Evolutionary conservation across 2,888 invertebrate genomes (phyloP), one percentile per base, ranked within the genome.

Genomic region (Horisme vitalbata): DNA sequence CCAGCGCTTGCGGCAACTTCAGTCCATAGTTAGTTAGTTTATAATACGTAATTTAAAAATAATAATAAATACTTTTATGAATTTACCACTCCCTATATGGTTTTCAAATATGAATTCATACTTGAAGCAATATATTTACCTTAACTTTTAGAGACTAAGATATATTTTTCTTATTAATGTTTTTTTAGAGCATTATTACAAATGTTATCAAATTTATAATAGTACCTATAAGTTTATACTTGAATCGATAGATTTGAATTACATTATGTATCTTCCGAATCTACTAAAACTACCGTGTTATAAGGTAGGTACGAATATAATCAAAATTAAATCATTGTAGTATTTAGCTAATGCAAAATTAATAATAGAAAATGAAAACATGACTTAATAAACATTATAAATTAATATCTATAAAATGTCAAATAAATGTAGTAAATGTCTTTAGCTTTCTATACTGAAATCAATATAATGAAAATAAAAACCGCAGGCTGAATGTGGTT

Each of bases 341-440:
- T 23, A 23, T 8, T 23, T n/a, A 33, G 20, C 6, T 33, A 38
- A 46, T 36, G 30, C 27, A 41, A 46, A 43, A 39, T 2, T 48
- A 41, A 18, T 27, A 32, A 33, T 32, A 43, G 23, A 32, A 49
- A 50, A 43, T 27, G 37, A 45, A 52, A 45, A 51, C 34, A 38
- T 45, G 46, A 62, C 65, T 61, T 66, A 60, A 52, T 54, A 55
- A 55, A 55, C 51, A 50, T 56, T 60, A 60, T 55, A 55, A 59
- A 55, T 57, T 62, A 60, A 55, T 63, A 65, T 62, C 56, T 70
- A 72, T 69, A 63, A 67, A 66, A 65, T 62, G 60, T 64, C 62
- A 63, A 67, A 64, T 50, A 57, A 35, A 49, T 41, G 63, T 71
- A 75, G 55, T 70, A 75, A 74, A 70, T 66, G 63, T 64, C 67